A percentile compares a stretch with the other conserved stretches of the same genome.
phyloP scores from a whole-genome alignment of 2,113 vertebrate species.

The Anarhynchus alexandrinus region DNA sequence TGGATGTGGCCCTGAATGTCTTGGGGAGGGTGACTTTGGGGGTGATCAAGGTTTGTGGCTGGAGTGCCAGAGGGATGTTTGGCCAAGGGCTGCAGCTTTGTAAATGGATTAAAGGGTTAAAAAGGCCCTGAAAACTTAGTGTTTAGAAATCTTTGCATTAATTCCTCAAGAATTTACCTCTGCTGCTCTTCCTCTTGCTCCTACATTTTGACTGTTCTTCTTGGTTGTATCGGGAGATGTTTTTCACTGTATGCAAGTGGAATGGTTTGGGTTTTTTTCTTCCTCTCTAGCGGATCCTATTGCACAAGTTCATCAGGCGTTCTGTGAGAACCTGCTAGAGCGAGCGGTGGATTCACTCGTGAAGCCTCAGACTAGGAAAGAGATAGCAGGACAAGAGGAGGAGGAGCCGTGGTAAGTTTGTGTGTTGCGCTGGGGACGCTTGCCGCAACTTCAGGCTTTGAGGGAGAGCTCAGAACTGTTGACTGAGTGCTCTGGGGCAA shows the following conservation, averaged over 20 bases:
- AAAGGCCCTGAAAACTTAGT: neutral
- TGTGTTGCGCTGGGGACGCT: neutral
- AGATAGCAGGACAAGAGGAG: slow-evolving; percentile 64
- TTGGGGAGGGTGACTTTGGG: neutral
- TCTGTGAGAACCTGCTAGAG: slow-evolving; percentile 93
- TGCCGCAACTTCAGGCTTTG: neutral
- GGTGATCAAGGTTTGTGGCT: neutral
- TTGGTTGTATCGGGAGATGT: neutral
- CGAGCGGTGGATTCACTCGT: slow-evolving; percentile 89
- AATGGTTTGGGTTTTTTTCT: neutral
- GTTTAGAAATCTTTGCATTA: neutral
- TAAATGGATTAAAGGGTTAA: neutral
- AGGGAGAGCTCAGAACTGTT: neutral
- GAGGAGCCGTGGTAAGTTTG: slow-evolving; percentile 72
- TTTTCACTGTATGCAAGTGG: fast-evolving
- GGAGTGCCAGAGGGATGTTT: neutral
- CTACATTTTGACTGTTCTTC: neutral
- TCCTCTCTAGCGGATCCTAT: slow-evolving; percentile 85
- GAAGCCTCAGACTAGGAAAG: slow-evolving; percentile 81
- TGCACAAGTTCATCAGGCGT: slow-evolving; percentile 92
- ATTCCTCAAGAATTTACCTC: neutral
- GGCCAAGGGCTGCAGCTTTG: neutral
- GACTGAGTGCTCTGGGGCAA: fast-evolving
- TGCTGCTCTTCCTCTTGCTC: neutral
- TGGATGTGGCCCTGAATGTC: neutral